Evolutionary conservation across 2,888 invertebrate genomes (phyloP), one percentile per base, ranked within the genome.

Genomic region (Nycteola revayana): DNA sequence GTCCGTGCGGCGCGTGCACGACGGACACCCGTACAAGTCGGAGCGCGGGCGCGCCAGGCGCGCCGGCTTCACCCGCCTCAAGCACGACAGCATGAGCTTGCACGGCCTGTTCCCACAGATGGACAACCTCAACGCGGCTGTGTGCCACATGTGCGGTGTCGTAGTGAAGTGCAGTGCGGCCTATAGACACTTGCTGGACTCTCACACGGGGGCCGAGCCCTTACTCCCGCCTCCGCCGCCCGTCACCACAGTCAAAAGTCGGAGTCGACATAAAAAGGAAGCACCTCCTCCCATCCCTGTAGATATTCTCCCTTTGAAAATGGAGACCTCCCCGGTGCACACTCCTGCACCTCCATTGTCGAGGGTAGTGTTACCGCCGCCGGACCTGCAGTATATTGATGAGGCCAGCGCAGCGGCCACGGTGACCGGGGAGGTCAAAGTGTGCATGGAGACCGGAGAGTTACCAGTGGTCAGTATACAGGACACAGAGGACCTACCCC

Each of bases 101-200:
- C 95, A 93, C 76, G 95, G 95, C 27, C 90, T 94, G 60, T 94
- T 94, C 63, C 95, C 95, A 10, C 94, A 94, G 63, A 91, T 92
- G 77, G 94, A 95, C 79, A 90, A 91, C 44, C 92, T 95, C 59
- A 92, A 92, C 70, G 92, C 94, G 42, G 94, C 94, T 41, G 92
- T 95, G 56, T 95, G 95, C 79, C 93, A 94, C 76, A 90, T 92
- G 73, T 95, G 95, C 75, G 92, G 92, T 50, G 91, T 93, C 51
- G 92, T 93, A 67, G 92, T 95, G 58, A 95, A 95, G 82, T 94
- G 94, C 58, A 93, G 94, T 74, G 95, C 94, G 29, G 91, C 94
- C 32, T 92, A 92, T 62, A 90, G 92, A 68, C 95, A 95, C 75
- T 91, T 95, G 78, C 90, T 91, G 57, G 88, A 89, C 60, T 87